These are phyloP conservation scores for Naja naja DNA, from an alignment of 2,113 vertebrate genomes.

Conservation along the genomic window DNA sequence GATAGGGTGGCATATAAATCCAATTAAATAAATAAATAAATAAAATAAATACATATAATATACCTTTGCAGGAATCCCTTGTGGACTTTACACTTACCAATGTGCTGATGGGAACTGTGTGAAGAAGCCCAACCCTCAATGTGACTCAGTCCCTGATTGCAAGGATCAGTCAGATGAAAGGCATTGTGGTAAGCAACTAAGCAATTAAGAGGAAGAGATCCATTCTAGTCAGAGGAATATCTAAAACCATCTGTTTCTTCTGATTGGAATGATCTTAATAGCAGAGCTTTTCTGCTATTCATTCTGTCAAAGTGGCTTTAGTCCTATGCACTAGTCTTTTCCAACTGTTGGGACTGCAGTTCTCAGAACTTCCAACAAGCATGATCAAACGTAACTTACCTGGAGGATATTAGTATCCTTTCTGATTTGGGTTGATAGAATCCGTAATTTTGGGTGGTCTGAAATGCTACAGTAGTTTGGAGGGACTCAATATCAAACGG, in stretches of 20 bases:
- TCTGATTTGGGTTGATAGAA: neutral
- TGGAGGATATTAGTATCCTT: neutral
- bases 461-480: neutral
- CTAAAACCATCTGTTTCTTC: neutral
- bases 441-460: neutral
- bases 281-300: too few relatives aligned
- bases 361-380: neutral
- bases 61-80: conserved; percentile 73
- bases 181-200: conserved; percentile 83
- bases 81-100: conserved; percentile 82
- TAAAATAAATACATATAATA: too few relatives aligned
- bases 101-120: conserved; percentile 88
- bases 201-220: conserved; percentile 20
- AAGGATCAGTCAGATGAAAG: conserved; percentile 85
- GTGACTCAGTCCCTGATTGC: conserved; percentile 82
- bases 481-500: neutral
- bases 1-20: too few relatives aligned
- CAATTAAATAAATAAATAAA: too few relatives aligned
- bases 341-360: neutral
- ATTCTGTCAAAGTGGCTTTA: rapidly evolving
- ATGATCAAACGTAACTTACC: neutral
- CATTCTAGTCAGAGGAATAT: neutral
- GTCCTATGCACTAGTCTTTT: neutral
- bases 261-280: neutral
- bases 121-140: conserved; percentile 88